These are phyloP conservation scores for Cryptus armator DNA, from an alignment of 2,888 invertebrate species.

Conservation along the genomic window DNA sequence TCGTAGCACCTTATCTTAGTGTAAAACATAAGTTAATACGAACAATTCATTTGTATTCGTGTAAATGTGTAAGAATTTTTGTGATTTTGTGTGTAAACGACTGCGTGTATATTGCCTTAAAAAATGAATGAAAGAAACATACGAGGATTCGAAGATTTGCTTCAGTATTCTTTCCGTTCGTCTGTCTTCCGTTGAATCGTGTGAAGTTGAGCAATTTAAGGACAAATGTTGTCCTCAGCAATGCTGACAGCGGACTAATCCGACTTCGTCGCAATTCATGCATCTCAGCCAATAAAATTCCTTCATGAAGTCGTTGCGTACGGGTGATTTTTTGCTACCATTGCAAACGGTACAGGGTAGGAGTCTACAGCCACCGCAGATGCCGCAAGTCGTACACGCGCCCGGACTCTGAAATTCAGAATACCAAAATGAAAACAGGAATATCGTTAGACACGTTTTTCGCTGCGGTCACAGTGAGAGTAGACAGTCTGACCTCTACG, in stretches of 20 bases:
- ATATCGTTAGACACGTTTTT: neutral
- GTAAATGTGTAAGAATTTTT: neutral
- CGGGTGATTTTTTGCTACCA: slow-evolving; percentile 98
- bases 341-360: slow-evolving; percentile 97
- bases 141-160: neutral
- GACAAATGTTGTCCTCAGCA: slow-evolving; percentile 87
- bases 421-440: slow-evolving; percentile 8
- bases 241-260: slow-evolving; percentile 94
- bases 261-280: slow-evolving; percentile 98
- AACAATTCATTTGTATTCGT: slow-evolving; percentile 10
- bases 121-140: neutral
- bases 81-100: neutral
- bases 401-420: slow-evolving; percentile 90
- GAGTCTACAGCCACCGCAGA: slow-evolving; percentile 96
- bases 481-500: neutral
- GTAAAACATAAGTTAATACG: slow-evolving; percentile 67
- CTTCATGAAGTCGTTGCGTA: slow-evolving; percentile 97
- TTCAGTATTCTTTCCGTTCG: slow-evolving; percentile 23
- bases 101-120: neutral
- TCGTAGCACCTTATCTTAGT: slow-evolving; percentile 77
- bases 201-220: slow-evolving; percentile 57
- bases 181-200: neutral
- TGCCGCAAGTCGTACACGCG: slow-evolving; percentile 93
- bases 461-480: neutral
- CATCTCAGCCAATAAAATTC: slow-evolving; percentile 97